Conservation (phyloP, 2,888 invertebrate genomes). For the Dicyrtoma fusca region DNA sequence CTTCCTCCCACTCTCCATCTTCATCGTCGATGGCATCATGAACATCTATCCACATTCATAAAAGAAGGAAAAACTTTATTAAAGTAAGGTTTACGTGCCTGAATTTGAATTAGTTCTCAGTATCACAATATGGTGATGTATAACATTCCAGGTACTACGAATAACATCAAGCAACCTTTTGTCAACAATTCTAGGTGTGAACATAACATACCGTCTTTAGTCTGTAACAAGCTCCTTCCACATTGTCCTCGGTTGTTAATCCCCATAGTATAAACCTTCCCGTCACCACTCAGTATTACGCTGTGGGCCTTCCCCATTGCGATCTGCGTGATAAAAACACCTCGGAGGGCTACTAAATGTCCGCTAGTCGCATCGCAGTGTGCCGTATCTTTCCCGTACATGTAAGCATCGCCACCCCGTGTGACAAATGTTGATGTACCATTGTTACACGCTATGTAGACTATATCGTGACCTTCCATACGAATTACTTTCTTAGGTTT, state of each 20-base stretch:
- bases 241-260: constrained; percentile 98
- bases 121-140: no score
- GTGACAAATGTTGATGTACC: constrained; percentile 92
- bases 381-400: constrained; percentile 93
- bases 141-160: no score
- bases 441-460: constrained; percentile 88
- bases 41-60: constrained; percentile 58
- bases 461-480: constrained; percentile 81
- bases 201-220: constrained; percentile 61
- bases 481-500: constrained; percentile 91
- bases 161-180: no score
- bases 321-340: constrained; percentile 72
- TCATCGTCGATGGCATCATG: constrained; percentile 65
- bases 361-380: constrained; percentile 75
- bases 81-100: no score
- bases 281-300: constrained; percentile 83
- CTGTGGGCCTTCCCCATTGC: constrained; percentile 95
- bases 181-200: neutral
- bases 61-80: no score
- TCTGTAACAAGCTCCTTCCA: constrained; percentile 66
- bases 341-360: constrained; percentile 73
- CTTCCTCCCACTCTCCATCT: constrained; percentile 59
- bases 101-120: no score
- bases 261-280: constrained; percentile 92
- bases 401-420: constrained; percentile 82